These are phyloP conservation scores for Cryptocheilus praepositus DNA, from an alignment of 2,888 invertebrate species.

Conservation along the genomic window DNA sequence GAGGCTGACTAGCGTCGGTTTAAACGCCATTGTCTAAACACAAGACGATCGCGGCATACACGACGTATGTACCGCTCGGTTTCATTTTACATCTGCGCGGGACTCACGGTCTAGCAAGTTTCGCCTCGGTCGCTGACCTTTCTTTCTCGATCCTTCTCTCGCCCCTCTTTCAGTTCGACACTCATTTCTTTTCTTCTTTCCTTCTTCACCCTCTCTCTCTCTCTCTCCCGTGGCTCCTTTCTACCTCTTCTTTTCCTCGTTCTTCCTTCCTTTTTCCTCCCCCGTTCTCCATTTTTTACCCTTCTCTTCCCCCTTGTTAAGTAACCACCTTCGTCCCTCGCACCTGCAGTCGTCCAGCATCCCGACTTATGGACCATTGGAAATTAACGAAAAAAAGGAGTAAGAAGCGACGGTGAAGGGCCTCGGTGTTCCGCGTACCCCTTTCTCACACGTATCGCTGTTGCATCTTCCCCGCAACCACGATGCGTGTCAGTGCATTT, in stretches of 20 bases:
- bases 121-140: slow-evolving; percentile 67
- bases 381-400: background rate
- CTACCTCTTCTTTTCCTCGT: background rate
- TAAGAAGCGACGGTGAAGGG: too few relatives aligned
- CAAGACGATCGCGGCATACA: slow-evolving; percentile 33
- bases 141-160: slow-evolving; percentile 29
- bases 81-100: slow-evolving; percentile 56
- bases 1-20: background rate
- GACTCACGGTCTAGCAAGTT: slow-evolving; percentile 70
- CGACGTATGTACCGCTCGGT: slow-evolving; percentile 47
- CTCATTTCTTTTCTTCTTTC: slow-evolving; percentile 27
- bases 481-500: too few relatives aligned
- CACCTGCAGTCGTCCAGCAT: slow-evolving; percentile 1
- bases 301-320: background rate
- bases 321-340: background rate
- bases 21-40: background rate
- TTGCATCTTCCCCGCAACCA: too few relatives aligned
- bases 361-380: background rate
- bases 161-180: background rate
- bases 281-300: background rate
- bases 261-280: background rate
- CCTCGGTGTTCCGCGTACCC: background rate
- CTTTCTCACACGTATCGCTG: background rate
- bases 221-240: slow-evolving; percentile 2
- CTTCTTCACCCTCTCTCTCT: slow-evolving; percentile 16